Percentiles rank a stretch among this genome's conserved stretches.
These are phyloP conservation scores for Akabosia matsudoensis DNA, from an alignment of 1,140 invertebrate genomes.

Conservation along the genomic window DNA sequence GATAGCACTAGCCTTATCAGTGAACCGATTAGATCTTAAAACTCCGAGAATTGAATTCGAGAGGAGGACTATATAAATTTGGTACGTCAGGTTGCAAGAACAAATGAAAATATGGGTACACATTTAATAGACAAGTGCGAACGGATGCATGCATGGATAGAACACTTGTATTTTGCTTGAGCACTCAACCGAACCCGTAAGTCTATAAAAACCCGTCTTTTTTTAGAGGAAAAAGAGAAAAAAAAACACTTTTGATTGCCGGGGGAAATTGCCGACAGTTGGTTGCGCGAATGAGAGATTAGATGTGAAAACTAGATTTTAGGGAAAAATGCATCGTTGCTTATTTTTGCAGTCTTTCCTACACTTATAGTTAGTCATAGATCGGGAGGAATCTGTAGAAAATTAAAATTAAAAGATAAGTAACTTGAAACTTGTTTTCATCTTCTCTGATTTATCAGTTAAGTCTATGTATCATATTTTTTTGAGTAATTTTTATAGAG, in stretches of 20 bases:
- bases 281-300: too few relatives aligned
- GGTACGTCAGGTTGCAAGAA: too few relatives aligned
- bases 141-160: neutral
- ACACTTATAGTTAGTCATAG: neutral
- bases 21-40: neutral
- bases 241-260: neutral
- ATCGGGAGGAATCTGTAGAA: too few relatives aligned
- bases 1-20: neutral
- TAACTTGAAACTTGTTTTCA: neutral
- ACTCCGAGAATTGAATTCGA: neutral
- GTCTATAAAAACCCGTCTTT: neutral
- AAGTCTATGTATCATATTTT: too few relatives aligned
- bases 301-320: too few relatives aligned
- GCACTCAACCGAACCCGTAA: neutral
- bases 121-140: neutral
- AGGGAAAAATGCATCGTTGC: too few relatives aligned
- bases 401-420: neutral
- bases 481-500: neutral
- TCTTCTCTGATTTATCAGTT: neutral
- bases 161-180: neutral
- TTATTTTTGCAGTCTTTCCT: neutral
- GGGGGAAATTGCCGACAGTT: too few relatives aligned
- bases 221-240: neutral
- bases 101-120: neutral
- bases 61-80: neutral